Evolutionary conservation across 1,140 invertebrate genomes (phyloP).

Genomic region (Psix sp.): DNA sequence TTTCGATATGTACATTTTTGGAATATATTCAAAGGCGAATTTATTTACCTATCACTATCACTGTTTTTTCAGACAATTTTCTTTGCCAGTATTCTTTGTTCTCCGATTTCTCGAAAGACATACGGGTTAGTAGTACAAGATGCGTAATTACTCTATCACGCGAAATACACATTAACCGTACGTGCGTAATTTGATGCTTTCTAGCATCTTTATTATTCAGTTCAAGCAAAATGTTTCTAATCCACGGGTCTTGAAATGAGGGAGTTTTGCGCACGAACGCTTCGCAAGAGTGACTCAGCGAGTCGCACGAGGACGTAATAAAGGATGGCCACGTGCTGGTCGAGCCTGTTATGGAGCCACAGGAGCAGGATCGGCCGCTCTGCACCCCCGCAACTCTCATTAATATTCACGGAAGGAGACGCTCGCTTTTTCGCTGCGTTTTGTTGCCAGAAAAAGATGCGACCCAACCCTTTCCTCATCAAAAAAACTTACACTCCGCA

Average conservation of each 20-base stretch:
- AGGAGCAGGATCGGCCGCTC: conserved; percentile 53
- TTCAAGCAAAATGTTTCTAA: conserved; percentile 54
- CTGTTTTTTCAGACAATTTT: too few relatives aligned
- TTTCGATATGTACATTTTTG: too few relatives aligned
- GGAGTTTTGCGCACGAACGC: conserved; percentile 62
- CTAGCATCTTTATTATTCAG: conserved; percentile 53
- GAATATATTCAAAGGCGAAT: too few relatives aligned
- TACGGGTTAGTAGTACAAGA: conserved; percentile 25
- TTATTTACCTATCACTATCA: too few relatives aligned
- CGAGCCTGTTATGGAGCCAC: conserved; percentile 50
- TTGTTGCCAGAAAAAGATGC: conserved; percentile 72
- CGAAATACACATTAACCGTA: conserved; percentile 36
- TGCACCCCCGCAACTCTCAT: conserved; percentile 64
- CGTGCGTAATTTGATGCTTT: conserved; percentile 38
- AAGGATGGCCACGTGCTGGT: conserved; percentile 65
- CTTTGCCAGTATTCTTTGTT: too few relatives aligned
- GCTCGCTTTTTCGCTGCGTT: conserved; percentile 72
- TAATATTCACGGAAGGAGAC: conserved; percentile 72
- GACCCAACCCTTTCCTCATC: conserved; percentile 35
- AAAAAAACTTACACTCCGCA: not conserved
- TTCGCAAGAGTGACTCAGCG: conserved; percentile 58
- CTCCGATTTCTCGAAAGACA: conserved; percentile 6
- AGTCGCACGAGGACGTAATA: conserved; percentile 57
- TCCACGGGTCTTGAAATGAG: conserved; percentile 53
- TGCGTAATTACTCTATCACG: conserved; percentile 5